Conservation (phyloP, 2,113 vertebrate genomes). For the Hemiscyllium ocellatum region DNA sequence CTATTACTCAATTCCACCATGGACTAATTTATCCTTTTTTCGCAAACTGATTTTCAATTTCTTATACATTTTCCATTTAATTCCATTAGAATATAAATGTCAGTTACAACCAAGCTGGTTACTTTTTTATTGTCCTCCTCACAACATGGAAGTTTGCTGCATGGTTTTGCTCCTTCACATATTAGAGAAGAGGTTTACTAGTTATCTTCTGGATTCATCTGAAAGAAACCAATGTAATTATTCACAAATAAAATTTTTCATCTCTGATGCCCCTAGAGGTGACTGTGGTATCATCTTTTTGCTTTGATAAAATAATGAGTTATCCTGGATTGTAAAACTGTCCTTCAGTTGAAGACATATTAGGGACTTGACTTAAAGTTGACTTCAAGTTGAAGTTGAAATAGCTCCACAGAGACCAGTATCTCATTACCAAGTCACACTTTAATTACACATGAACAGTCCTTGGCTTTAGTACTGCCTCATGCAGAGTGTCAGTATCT, state of each 20-base stretch:
- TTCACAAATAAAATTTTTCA: not conserved
- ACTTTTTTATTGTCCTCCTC: no score
- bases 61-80: not conserved
- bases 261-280: not conserved
- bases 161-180: no score
- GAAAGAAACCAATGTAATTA: not conserved
- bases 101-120: not conserved
- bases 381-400: no score
- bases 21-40: not conserved
- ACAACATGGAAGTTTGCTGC: no score
- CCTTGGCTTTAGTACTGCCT: no score
- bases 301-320: not conserved
- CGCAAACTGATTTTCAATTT: not conserved
- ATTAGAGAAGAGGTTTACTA: no score
- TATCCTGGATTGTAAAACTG: not conserved
- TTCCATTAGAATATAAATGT: not conserved
- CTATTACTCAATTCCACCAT: not conserved
- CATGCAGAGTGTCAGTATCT: no score
- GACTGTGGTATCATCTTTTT: not conserved
- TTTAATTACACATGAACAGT: no score
- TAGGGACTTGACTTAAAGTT: not conserved
- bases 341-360: not conserved
- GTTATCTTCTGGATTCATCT: not conserved
- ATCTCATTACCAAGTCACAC: no score
- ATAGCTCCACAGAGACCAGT: no score